These are phyloP conservation scores for Liodrosophila aerea DNA, from an alignment of 2,888 invertebrate species.

Conservation along the genomic window DNA sequence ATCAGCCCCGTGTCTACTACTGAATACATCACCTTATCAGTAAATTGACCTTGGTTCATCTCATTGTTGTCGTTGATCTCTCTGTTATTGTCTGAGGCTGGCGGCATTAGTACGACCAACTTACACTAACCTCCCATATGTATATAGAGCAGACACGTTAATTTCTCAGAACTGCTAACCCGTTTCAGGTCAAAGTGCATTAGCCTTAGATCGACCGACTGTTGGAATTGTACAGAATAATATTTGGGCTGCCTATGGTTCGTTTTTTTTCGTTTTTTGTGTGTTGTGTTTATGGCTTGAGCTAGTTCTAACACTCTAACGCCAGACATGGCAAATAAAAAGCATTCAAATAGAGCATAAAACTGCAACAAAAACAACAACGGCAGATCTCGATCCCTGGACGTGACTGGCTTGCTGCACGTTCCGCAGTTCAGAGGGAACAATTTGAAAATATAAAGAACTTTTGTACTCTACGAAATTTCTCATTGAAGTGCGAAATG, in stretches of 20 bases:
- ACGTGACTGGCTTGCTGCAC: slow-evolving; percentile 70
- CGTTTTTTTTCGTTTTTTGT: no score
- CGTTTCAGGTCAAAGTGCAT: slow-evolving; percentile 63
- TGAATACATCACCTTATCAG: no score
- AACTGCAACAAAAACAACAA: slow-evolving; percentile 51
- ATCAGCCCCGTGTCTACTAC: no score
- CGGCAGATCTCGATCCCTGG: slow-evolving; percentile 30
- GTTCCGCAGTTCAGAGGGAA: slow-evolving; percentile 48
- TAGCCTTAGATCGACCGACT: slow-evolving; percentile 64
- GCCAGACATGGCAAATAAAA: slow-evolving; percentile 76
- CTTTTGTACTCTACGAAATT: slow-evolving; percentile 60
- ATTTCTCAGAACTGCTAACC: background rate
- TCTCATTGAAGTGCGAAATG: slow-evolving; percentile 72
- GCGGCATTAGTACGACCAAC: no score
- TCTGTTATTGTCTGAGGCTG: no score
- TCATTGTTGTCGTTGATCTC: no score
- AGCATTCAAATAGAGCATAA: slow-evolving; percentile 71
- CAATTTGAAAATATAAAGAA: slow-evolving; percentile 17
- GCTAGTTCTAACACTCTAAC: slow-evolving; percentile 58
- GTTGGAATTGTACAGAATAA: slow-evolving; percentile 36
- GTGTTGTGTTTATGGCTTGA: slow-evolving; percentile 44
- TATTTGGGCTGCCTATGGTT: slow-evolving; percentile 45
- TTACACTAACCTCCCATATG: background rate
- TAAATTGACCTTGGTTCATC: no score
- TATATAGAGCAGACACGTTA: no score